These are phyloP conservation scores for Furcula furcula DNA, from an alignment of 2,888 invertebrate species.

Conservation along the genomic window DNA sequence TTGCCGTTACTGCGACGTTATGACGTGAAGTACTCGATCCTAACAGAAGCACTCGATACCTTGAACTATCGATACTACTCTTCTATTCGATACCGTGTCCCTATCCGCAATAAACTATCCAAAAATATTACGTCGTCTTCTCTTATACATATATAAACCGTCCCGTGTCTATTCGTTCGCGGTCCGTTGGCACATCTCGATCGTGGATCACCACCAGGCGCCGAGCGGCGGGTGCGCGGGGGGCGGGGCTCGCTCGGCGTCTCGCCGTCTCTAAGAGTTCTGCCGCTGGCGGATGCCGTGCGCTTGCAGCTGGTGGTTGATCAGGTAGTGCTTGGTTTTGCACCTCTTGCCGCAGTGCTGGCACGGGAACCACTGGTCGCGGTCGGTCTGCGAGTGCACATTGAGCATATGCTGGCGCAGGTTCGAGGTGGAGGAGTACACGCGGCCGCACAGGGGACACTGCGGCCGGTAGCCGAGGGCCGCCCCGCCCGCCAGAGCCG, in stretches of 20 bases:
- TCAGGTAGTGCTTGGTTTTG: slow-evolving; percentile 89
- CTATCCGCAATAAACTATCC: slow-evolving; percentile 63
- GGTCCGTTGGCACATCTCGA: slow-evolving; percentile 42
- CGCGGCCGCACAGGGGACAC: slow-evolving; percentile 87
- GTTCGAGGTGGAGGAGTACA: slow-evolving; percentile 88
- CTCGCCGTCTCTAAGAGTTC: slow-evolving; percentile 76
- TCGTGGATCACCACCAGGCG: slow-evolving; percentile 39
- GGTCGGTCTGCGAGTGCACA: slow-evolving; percentile 86
- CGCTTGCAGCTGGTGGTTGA: slow-evolving; percentile 88
- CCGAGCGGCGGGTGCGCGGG: slow-evolving; percentile 42
- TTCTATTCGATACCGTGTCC: too few species aligned
- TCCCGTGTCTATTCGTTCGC: slow-evolving; percentile 30
- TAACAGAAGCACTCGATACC: too few species aligned
- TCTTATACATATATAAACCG: slow-evolving; percentile 36
- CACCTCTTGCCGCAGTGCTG: slow-evolving; percentile 88
- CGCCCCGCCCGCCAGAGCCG: slow-evolving; percentile 82
- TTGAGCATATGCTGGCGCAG: slow-evolving; percentile 89
- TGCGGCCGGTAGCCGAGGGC: slow-evolving; percentile 82
- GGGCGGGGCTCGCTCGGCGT: slow-evolving; percentile 49
- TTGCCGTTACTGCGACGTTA: too few species aligned
- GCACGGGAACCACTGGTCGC: slow-evolving; percentile 87
- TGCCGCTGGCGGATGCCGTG: slow-evolving; percentile 88
- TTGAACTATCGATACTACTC: too few species aligned
- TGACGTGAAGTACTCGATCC: too few species aligned
- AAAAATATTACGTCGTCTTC: slow-evolving; percentile 50